Evolutionary conservation across 2,888 invertebrate genomes (phyloP), one percentile per base, ranked within the genome.

Genomic region (Leptopilina myrica): DNA sequence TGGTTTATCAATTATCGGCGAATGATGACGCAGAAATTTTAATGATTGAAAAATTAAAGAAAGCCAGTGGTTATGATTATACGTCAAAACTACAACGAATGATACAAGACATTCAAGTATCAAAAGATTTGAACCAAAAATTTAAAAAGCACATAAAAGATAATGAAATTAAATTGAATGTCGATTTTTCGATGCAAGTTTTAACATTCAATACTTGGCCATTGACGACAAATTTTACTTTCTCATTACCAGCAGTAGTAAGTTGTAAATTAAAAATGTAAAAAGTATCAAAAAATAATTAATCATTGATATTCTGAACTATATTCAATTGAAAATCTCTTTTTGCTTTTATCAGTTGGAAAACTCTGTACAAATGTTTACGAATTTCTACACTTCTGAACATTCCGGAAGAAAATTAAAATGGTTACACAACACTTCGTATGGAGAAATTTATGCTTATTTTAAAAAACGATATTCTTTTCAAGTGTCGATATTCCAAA

Each of bases 41-140:
- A 85, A 99, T 99, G 99, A 99, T 99, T 94, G 98, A 98, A 87
- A 99, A 99, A 94, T 93, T 99, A 87, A 99, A 99, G 92, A 97
- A 99, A 92, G 98, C 99, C 69, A 99, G 99, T 93, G 99, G 99
- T 12, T 99, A 98, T 92, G 99, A 99, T 91, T 99, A 99, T 92
- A 99, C 99, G 33, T 98, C 98, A 85, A 99, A 99, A 93, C 93
- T 99, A 85, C 99, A 99, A 92, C 94, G 99, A 87, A 99, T 99
- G 99, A 99, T 99, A 94, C 96, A 96, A 92, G 99, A 99, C 92
- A 98, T 99, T 89, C 99, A 98, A 77, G 96, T 99, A 33, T 99
- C 99, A 15, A 99, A 99, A 93, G 99, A 99, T 92, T 93, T 99
- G 82, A 99, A 99, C 92, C 98, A 98, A 89, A 96, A 97, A 90